These are phyloP conservation scores for Euplagia quadripunctaria DNA, from an alignment of 2,888 invertebrate species.

Conservation along the genomic window DNA sequence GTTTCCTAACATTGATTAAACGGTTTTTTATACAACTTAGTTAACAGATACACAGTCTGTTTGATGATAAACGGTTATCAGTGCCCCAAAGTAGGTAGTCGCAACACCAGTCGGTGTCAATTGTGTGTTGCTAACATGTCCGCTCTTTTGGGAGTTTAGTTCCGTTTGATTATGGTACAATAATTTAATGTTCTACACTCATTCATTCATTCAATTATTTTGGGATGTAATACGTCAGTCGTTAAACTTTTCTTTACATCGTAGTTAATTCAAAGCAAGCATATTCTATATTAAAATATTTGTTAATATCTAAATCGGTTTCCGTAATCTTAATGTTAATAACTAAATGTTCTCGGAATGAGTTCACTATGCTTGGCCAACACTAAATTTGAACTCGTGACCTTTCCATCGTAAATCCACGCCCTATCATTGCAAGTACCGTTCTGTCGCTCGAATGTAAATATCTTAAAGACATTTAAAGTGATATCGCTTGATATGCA, in stretches of 20 bases:
- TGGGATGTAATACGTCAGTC: no score
- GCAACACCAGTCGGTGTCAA: no score
- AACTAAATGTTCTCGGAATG: slow-evolving; percentile 43
- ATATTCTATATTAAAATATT: background rate
- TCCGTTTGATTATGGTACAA: no score
- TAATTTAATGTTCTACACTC: no score
- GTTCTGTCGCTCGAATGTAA: slow-evolving; percentile 41
- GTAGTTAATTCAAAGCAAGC: background rate
- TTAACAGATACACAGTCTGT: background rate
- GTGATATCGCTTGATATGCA: slow-evolving; percentile 44
- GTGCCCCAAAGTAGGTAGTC: no score
- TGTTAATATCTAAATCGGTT: background rate
- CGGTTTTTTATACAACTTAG: background rate
- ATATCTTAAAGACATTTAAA: slow-evolving; percentile 48
- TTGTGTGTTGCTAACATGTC: no score
- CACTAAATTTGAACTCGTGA: slow-evolving; percentile 44
- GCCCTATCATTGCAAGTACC: slow-evolving; percentile 43
- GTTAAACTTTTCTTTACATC: no score
- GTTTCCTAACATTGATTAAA: background rate
- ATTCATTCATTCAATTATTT: no score
- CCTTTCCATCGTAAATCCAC: slow-evolving; percentile 52
- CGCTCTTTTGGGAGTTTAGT: no score
- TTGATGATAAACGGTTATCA: no score
- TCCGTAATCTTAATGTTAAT: slow-evolving; percentile 40
- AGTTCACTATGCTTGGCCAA: slow-evolving; percentile 49